Evolutionary conservation across 2,888 invertebrate genomes (phyloP).

Genomic region (Dorcus parallelipipedus): DNA sequence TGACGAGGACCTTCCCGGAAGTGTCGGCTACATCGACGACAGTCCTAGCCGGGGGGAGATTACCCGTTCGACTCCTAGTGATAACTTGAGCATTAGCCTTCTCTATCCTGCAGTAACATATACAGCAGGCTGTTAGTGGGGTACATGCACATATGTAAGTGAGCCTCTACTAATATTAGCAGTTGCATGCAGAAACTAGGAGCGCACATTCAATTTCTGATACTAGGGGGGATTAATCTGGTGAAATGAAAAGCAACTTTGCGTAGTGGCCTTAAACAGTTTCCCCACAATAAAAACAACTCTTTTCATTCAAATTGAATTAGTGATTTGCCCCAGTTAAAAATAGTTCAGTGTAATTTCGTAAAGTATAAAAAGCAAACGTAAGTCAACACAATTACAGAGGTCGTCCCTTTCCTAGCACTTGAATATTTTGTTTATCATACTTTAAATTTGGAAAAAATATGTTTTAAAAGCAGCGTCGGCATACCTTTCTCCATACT

Average conservation of each 20-base stretch:
- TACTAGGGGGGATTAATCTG: too few species aligned
- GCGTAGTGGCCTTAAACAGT: too few species aligned
- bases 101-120: constrained; percentile 55
- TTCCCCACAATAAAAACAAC: too few species aligned
- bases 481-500: constrained; percentile 77
- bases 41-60: constrained; percentile 54
- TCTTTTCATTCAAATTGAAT: too few species aligned
- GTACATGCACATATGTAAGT: constrained; percentile 14
- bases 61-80: constrained; percentile 77
- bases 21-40: constrained; percentile 38
- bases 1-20: constrained; percentile 48
- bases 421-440: neutral
- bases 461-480: constrained; percentile 21
- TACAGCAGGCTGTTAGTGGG: constrained; percentile 24
- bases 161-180: neutral
- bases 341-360: too few species aligned
- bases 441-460: neutral
- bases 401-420: too few species aligned
- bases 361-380: too few species aligned
- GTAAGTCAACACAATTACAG: too few species aligned
- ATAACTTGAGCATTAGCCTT: constrained; percentile 68
- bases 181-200: too few species aligned
- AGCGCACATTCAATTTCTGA: too few species aligned
- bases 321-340: too few species aligned
- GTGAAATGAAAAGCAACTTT: too few species aligned